These are phyloP conservation scores for Spisula solida DNA, from an alignment of 2,888 invertebrate species.

Conservation along the genomic window DNA sequence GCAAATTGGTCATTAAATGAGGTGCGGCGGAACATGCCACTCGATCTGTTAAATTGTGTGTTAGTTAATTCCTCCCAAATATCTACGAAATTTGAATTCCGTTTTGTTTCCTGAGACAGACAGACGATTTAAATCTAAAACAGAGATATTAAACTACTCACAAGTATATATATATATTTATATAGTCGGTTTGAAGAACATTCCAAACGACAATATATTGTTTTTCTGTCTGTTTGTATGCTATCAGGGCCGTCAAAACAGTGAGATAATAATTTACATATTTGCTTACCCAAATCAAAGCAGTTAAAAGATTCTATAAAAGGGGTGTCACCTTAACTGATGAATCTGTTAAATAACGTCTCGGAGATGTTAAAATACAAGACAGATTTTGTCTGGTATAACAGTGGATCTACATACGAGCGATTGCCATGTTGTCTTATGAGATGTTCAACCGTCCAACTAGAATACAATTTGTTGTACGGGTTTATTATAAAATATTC, in stretches of 20 bases:
- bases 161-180: not conserved
- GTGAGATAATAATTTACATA: not conserved
- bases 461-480: not conserved
- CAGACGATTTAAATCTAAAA: not conserved
- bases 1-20: not conserved
- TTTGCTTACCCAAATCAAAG: conserved; percentile 1
- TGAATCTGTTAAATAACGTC: conserved; percentile 6
- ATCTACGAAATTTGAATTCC: too few species aligned
- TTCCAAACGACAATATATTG: not conserved
- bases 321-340: not conserved
- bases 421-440: not conserved
- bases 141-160: not conserved
- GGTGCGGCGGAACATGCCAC: too few species aligned
- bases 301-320: not conserved
- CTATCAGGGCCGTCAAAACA: not conserved
- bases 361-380: not conserved
- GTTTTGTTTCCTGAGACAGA: too few species aligned
- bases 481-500: too few species aligned
- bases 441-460: not conserved
- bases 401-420: not conserved
- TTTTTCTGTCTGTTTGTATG: not conserved
- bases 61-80: too few species aligned
- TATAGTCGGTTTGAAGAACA: not conserved
- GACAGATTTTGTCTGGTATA: conserved; percentile 16
- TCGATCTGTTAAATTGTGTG: not conserved